phyloP scores from a whole-genome alignment of 2,797 vertebrate genomes.

The Onychomys torridus region DNA sequence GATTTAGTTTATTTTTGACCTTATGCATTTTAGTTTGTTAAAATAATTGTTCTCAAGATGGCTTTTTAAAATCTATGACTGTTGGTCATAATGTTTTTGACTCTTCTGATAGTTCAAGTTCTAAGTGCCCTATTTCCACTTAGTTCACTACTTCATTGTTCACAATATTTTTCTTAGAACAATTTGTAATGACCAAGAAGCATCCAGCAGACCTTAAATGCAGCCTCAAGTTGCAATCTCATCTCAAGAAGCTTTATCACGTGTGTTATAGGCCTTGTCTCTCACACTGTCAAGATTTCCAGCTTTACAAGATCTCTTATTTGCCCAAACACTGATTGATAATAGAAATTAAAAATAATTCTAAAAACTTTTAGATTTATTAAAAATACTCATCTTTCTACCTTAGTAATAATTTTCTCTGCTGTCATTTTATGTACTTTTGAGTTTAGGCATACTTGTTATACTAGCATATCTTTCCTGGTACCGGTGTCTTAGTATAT shows the following conservation, averaged over 20 bases:
- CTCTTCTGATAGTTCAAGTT: background rate
- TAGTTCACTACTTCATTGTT: background rate
- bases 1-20: constrained; percentile 29
- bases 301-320: constrained; percentile 1
- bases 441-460: background rate
- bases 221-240: background rate
- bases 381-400: constrained; percentile 28
- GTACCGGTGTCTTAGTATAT: background rate
- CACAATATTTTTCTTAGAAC: background rate
- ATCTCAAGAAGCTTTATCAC: background rate
- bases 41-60: constrained; percentile 44
- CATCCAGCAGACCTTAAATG: background rate
- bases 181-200: background rate
- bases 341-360: background rate
- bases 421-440: background rate
- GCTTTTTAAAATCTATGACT: constrained; percentile 8
- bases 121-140: background rate
- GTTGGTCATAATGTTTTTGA: background rate
- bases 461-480: background rate
- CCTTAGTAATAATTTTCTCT: background rate
- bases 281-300: background rate
- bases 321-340: background rate
- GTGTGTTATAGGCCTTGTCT: background rate
- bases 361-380: background rate
- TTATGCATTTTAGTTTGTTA: constrained; percentile 52